Percentiles rank a stretch among this genome's conserved stretches.
Evolutionary conservation across 1,140 invertebrate genomes (phyloP).

Genomic region (Pygmarrhopalites habei): DNA sequence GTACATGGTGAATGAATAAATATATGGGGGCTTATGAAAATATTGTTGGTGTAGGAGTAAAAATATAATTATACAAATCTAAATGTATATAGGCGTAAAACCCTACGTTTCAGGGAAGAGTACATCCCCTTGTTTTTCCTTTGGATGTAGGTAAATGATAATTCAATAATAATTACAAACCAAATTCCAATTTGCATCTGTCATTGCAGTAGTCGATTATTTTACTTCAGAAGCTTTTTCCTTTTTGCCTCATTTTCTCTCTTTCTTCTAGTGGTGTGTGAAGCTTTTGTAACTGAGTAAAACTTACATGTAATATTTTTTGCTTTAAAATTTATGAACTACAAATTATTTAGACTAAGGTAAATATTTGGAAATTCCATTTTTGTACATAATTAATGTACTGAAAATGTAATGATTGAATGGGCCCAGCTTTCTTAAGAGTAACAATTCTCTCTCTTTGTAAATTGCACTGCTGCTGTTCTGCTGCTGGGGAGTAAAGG

Average conservation of each 20-base stretch:
- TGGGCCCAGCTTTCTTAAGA: too few species aligned
- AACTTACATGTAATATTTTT: neutral
- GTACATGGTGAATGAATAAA: too few species aligned
- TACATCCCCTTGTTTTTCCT: slow-evolving; percentile 36
- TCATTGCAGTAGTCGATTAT: neutral
- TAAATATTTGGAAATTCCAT: too few species aligned
- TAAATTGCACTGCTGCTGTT: too few species aligned
- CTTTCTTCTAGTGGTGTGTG: neutral
- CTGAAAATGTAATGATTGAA: too few species aligned
- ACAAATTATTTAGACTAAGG: too few species aligned
- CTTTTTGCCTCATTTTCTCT: neutral
- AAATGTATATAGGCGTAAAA: slow-evolving; percentile 25
- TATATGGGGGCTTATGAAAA: too few species aligned
- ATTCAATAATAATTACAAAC: too few species aligned
- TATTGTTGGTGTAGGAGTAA: neutral
- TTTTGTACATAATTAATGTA: too few species aligned
- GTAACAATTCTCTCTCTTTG: too few species aligned
- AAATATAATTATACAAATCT: neutral
- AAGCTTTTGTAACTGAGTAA: neutral
- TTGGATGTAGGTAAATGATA: slow-evolving; percentile 34
- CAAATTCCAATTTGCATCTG: too few species aligned
- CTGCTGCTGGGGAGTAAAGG: slow-evolving; percentile 40
- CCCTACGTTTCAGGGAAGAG: slow-evolving; percentile 38
- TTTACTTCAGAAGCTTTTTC: neutral
- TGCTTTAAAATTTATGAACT: too few species aligned